phyloP scores from a whole-genome alignment of 2,888 invertebrate genomes.

The Troilus luridus region DNA sequence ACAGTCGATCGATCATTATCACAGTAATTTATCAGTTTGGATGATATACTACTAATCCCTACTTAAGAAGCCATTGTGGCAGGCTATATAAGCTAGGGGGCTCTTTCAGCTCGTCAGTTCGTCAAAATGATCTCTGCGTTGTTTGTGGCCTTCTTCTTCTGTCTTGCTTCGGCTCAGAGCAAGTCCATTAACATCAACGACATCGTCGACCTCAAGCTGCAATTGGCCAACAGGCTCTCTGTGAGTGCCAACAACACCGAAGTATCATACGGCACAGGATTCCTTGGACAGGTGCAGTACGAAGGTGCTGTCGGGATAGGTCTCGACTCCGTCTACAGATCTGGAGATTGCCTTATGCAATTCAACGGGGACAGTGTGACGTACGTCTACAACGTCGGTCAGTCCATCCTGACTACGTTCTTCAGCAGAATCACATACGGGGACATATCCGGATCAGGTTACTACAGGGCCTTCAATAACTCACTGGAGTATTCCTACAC shows the following conservation, averaged over 20 bases:
- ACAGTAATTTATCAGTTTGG: neutral
- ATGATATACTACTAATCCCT: neutral
- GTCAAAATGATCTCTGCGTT: neutral
- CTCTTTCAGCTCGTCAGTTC: neutral
- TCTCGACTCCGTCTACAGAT: neutral
- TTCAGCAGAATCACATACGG: neutral
- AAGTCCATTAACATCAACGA: constrained; percentile 21
- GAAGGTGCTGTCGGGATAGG: neutral
- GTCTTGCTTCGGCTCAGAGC: neutral
- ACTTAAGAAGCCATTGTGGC: neutral
- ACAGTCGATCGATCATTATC: neutral
- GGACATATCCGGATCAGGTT: neutral
- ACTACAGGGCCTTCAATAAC: neutral
- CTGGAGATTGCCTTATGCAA: neutral
- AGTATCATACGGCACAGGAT: neutral
- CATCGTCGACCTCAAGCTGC: constrained; percentile 9
- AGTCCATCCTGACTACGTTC: neutral
- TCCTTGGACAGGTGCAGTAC: neutral
- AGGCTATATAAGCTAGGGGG: neutral
- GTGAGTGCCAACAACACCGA: neutral
- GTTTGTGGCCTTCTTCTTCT: neutral
- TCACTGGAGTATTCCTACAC: neutral
- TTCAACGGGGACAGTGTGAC: constrained; percentile 12
- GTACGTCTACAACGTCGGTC: neutral
- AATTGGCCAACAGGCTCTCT: constrained; percentile 23